Evolutionary conservation across 2,888 invertebrate species (phyloP), one percentile per base, ranked within the genome.

Genomic region (Eubasilissa splendida): DNA sequence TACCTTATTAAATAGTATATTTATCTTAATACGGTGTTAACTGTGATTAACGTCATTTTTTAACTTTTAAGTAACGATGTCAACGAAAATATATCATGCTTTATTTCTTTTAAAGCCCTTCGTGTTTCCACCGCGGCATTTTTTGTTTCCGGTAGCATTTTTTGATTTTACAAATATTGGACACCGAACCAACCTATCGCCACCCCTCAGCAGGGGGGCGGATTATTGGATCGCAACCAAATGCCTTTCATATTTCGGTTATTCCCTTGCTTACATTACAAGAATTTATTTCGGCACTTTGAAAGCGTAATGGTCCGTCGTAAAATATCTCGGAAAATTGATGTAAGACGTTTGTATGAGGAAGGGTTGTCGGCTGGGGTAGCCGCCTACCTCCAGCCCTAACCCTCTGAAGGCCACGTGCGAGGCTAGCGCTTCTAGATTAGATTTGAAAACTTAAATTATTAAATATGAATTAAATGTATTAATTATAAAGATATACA

Each of bases 241-340:
- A 83, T 83, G 83, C 84, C 88, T 87, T 88, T 88, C 88, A 88
- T 88, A 89, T 89, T 90, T 90, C 89, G 89, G 89, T 90, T 88
- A 88, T 88, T 87, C 87, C 87, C 86, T 87, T 87, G 87, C 89
- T 90, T 83, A 83, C 83, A 82, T 83, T 90, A 90, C 90, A 90
- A 90, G 90, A 90, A 90, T 90, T 90, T 90, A 90, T 89, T 90
- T 87, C 86, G 81, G 86, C 90, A 88, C 88, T 90, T 89, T 88
- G 86, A 86, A 84, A 83, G 86, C 86, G 88, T 89, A 89, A 90
- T 89, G 89, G 88, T 83, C 84, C 86, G 58, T 85, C 88, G 88
- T 90, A 90, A 90, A 90, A 90, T 89, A 83, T 83, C 83, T 80
- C 71, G 76, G 77, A 81, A 83, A 81, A 83, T 83, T 83, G 83